A percentile compares a stretch with the other conserved stretches of the same genome.
Conservation (phyloP, 2,888 invertebrate genomes). For the Ctenicera cuprea region DNA sequence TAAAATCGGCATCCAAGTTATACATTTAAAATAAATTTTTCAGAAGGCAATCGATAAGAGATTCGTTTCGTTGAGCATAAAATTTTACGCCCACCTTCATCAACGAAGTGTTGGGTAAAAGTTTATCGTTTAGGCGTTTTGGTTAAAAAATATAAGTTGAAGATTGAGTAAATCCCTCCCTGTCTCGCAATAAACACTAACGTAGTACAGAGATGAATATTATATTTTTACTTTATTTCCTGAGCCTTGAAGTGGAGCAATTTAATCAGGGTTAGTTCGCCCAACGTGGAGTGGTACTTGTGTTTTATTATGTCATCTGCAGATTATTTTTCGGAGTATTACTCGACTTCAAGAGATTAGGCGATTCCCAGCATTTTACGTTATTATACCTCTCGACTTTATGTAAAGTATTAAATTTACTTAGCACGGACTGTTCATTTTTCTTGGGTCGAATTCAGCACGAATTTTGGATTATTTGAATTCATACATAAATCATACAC, state of each 20-base stretch:
- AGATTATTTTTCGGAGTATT: slow-evolving; percentile 53
- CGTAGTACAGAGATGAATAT: slow-evolving; percentile 57
- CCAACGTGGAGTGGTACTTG: slow-evolving; percentile 54
- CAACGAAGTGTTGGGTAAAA: slow-evolving; percentile 36
- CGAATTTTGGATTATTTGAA: slow-evolving; percentile 34
- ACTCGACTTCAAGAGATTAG: slow-evolving; percentile 52
- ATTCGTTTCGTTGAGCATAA: slow-evolving; percentile 41
- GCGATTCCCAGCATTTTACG: slow-evolving; percentile 43
- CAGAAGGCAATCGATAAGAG: slow-evolving; percentile 32
- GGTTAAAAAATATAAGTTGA: slow-evolving; percentile 32
- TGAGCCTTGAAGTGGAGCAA: slow-evolving; percentile 55
- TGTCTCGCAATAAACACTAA: slow-evolving; percentile 45
- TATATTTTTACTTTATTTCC: slow-evolving; percentile 58
- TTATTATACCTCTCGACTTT: slow-evolving; percentile 47
- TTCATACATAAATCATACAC: slow-evolving; percentile 35
- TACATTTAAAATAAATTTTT: slow-evolving; percentile 30
- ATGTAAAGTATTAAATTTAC: slow-evolving; percentile 49
- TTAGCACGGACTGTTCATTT: slow-evolving; percentile 39
- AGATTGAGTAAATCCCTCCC: slow-evolving; percentile 36
- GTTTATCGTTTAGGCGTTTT: slow-evolving; percentile 37
- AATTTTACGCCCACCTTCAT: slow-evolving; percentile 46
- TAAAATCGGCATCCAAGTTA: slow-evolving; percentile 11
- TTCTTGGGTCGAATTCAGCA: slow-evolving; percentile 39
- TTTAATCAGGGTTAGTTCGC: slow-evolving; percentile 59
- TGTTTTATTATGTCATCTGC: slow-evolving; percentile 57